phyloP scores from a whole-genome alignment of 2,113 vertebrate species.

The Chamaea fasciata region DNA sequence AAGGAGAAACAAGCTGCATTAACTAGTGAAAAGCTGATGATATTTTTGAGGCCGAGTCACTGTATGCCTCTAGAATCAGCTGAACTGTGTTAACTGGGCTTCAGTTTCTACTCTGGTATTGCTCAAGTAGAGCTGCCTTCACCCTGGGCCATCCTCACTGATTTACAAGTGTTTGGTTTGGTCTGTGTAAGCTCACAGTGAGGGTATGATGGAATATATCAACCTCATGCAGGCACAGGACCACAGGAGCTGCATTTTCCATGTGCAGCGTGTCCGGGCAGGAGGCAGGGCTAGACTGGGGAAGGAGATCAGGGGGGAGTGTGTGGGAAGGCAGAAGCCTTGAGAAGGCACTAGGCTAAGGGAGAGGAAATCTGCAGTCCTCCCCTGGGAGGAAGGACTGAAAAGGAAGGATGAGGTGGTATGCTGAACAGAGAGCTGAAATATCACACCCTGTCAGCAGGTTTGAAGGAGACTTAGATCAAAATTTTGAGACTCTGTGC shows the following conservation, averaged over 20 bases:
- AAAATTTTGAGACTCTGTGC: not conserved
- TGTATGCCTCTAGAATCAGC: not conserved
- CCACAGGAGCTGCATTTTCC: not conserved
- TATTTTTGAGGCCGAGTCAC: not conserved
- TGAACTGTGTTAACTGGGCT: not conserved
- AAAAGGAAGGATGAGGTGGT: slow-evolving; percentile 39
- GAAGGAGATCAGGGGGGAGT: not conserved
- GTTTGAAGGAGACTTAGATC: not conserved
- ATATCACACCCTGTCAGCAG: not conserved
- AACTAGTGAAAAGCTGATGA: not conserved
- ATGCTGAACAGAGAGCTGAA: not conserved
- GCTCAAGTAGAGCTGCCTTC: not conserved
- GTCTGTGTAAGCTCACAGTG: not conserved
- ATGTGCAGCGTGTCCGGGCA: not conserved
- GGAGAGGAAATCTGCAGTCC: not conserved
- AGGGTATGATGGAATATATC: not conserved
- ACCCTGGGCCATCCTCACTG: not conserved
- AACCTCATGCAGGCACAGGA: not conserved
- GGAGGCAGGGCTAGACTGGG: not conserved
- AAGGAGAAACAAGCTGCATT: not conserved
- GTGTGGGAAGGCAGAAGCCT: not conserved
- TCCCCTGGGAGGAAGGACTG: slow-evolving; percentile 19
- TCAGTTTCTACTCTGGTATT: not conserved
- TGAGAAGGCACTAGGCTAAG: not conserved
- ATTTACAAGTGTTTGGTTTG: not conserved